Evolutionary conservation across 2,797 vertebrate species (phyloP).

Genomic region (Sebastes nivosus): DNA sequence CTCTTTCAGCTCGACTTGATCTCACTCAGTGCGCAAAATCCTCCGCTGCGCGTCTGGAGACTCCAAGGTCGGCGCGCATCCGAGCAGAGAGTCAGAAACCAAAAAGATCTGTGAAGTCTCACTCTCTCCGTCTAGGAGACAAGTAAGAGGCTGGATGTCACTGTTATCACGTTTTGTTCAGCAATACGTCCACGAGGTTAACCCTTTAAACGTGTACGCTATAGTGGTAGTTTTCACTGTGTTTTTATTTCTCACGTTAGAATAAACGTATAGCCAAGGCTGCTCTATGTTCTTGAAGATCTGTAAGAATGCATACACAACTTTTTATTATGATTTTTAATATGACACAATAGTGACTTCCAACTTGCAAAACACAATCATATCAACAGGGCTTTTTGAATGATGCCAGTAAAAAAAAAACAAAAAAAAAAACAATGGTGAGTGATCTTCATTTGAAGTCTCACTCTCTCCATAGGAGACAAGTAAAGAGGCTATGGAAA

Average conservation of each 20-base stretch:
- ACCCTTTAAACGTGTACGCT: conserved; percentile 39
- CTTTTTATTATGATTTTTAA: background rate
- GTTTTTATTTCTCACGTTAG: background rate
- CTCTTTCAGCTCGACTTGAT: conserved; percentile 40
- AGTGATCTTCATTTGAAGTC: conserved; percentile 14
- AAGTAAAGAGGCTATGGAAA: conserved; percentile 27
- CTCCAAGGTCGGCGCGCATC: conserved; percentile 57
- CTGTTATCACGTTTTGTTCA: conserved; percentile 32
- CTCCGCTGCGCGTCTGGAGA: conserved; percentile 60
- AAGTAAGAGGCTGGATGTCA: conserved; percentile 46
- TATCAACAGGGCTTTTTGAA: background rate
- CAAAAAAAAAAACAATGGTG: no score
- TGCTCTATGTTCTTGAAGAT: background rate
- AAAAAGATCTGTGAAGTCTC: conserved; percentile 33
- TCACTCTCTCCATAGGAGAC: conserved; percentile 30
- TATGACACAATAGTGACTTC: background rate
- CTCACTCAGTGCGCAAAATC: conserved; percentile 68
- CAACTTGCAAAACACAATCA: background rate
- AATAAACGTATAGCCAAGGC: no score
- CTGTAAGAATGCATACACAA: background rate
- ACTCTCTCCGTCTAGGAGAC: conserved; percentile 34
- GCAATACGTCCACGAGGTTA: conserved; percentile 40
- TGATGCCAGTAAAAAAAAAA: background rate
- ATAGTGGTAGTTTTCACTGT: background rate
- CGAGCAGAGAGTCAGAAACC: conserved; percentile 28